A percentile compares a stretch with the other conserved stretches of the same genome.
Conservation (phyloP, 2,797 vertebrate species). For the Manis pentadactyla region DNA sequence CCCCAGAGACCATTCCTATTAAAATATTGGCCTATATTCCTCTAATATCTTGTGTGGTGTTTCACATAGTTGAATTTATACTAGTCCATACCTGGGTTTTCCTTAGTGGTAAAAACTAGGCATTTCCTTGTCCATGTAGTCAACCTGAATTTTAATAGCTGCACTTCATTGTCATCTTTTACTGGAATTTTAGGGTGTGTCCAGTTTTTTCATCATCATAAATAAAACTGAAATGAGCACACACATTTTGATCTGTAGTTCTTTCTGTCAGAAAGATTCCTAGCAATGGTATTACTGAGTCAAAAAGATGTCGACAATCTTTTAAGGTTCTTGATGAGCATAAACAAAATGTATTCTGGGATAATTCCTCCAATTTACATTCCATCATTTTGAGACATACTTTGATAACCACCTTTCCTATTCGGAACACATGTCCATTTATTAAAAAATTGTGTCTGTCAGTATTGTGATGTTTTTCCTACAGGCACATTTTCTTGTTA, state of each 20-base stretch:
- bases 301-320: not conserved
- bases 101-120: not conserved
- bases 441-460: not conserved
- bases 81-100: not conserved
- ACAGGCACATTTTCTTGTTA: not conserved
- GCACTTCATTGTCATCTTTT: conserved; percentile 31
- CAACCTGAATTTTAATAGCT: not conserved
- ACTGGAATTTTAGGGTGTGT: not conserved
- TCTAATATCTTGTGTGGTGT: not conserved
- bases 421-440: not conserved
- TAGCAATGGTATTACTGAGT: not conserved
- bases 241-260: not conserved
- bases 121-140: not conserved
- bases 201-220: not conserved
- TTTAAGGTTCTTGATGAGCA: not conserved
- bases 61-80: not conserved
- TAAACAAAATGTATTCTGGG: not conserved
- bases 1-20: not conserved
- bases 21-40: not conserved
- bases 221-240: conserved; percentile 12
- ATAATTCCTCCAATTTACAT: not conserved
- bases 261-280: not conserved
- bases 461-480: not conserved
- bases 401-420: not conserved
- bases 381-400: not conserved